Evolutionary conservation across 2,113 vertebrate genomes (phyloP).

Genomic region (Amazona guildingii): DNA sequence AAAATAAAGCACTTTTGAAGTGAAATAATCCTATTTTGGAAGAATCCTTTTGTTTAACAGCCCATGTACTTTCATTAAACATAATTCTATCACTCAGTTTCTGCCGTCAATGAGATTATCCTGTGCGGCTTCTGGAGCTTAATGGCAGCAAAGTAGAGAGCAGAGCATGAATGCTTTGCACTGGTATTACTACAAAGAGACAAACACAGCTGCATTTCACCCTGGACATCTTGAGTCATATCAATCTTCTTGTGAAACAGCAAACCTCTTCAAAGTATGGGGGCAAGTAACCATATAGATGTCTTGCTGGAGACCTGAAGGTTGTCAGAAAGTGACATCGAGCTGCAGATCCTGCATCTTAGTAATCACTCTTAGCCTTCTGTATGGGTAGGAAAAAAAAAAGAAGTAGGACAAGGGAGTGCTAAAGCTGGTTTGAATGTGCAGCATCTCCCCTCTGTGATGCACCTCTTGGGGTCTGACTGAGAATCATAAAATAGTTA

Average conservation of each 20-base stretch:
- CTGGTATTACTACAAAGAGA: not conserved
- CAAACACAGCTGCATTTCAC: not conserved
- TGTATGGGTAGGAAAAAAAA: no score
- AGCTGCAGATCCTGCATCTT: not conserved
- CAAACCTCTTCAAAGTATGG: not conserved
- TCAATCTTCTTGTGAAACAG: not conserved
- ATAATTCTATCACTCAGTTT: not conserved
- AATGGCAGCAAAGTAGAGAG: not conserved
- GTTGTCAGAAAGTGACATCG: not conserved
- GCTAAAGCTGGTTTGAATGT: not conserved
- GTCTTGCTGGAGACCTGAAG: not conserved
- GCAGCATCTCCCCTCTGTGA: not conserved
- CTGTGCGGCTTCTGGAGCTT: not conserved
- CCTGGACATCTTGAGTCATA: not conserved
- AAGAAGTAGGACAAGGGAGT: not conserved
- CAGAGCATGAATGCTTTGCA: not conserved
- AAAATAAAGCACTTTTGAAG: not conserved
- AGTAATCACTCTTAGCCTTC: not conserved
- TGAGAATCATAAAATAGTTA: not conserved
- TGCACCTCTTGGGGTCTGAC: not conserved
- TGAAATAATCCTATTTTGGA: conserved; percentile 9
- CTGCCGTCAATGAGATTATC: not conserved
- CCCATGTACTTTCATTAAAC: not conserved
- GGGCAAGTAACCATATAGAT: no score
- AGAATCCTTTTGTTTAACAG: conserved; percentile 22